These are phyloP conservation scores for Phaonia tiefii DNA, from an alignment of 2,888 invertebrate species.

Conservation along the genomic window DNA sequence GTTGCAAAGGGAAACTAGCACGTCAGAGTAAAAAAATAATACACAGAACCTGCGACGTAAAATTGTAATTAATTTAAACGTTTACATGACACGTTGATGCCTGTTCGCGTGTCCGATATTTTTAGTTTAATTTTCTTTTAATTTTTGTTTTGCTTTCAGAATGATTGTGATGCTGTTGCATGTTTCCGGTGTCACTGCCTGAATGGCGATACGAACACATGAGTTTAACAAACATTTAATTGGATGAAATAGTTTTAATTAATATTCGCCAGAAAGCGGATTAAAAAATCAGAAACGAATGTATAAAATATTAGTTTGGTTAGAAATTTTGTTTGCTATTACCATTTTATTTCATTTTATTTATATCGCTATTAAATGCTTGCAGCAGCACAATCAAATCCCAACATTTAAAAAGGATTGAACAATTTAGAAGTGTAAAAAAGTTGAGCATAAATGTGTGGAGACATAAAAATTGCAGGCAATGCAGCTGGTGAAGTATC, in stretches of 20 bases:
- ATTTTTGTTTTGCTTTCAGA: background rate
- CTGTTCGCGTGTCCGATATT: slow-evolving; percentile 23
- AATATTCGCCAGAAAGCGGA: slow-evolving; percentile 17
- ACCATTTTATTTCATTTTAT: too few relatives aligned
- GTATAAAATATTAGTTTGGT: too few relatives aligned
- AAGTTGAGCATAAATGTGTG: too few relatives aligned
- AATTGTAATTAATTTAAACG: slow-evolving; percentile 64
- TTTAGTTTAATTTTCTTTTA: background rate
- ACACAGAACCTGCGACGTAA: slow-evolving; percentile 53
- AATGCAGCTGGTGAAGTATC: too few relatives aligned
- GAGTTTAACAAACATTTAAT: slow-evolving; percentile 34
- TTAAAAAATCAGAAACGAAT: too few relatives aligned
- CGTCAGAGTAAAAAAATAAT: too few relatives aligned
- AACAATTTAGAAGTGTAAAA: too few relatives aligned
- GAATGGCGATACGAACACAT: background rate
- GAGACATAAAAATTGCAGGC: too few relatives aligned
- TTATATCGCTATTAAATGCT: too few relatives aligned
- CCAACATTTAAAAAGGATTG: too few relatives aligned
- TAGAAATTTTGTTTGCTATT: too few relatives aligned
- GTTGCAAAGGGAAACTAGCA: background rate
- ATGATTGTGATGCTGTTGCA: slow-evolving; percentile 4
- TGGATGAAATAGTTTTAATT: slow-evolving; percentile 54
- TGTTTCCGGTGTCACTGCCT: background rate
- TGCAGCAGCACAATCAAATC: too few relatives aligned
- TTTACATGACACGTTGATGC: slow-evolving; percentile 54